Conservation (phyloP, 2,888 invertebrate species). For the Chrysina gloriosa region DNA sequence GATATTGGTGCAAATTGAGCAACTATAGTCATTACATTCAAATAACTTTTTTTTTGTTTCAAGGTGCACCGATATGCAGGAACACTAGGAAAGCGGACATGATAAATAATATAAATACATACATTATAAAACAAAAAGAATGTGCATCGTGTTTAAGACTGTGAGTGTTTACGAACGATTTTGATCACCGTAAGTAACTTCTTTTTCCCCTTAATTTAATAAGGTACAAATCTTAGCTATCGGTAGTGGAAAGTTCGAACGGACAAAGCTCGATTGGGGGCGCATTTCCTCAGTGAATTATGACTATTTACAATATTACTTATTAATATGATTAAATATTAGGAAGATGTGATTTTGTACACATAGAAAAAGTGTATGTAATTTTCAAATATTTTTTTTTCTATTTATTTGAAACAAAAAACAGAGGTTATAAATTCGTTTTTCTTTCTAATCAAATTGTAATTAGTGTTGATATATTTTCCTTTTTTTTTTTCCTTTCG, state of each 20-base stretch:
- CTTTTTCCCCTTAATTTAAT: slow-evolving; percentile 5
- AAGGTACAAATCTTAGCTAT: slow-evolving; percentile 17
- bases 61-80: no score
- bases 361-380: slow-evolving; percentile 13
- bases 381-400: slow-evolving; percentile 13
- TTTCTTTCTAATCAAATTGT: not conserved
- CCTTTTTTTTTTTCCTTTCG: not conserved
- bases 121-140: no score
- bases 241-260: not conserved
- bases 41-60: not conserved
- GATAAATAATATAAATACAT: no score
- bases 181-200: not conserved
- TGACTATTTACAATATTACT: not conserved
- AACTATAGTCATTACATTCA: no score
- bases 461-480: slow-evolving; percentile 11
- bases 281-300: slow-evolving; percentile 8
- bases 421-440: not conserved
- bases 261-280: not conserved
- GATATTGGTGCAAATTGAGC: no score
- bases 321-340: not conserved
- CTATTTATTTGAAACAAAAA: slow-evolving; percentile 15
- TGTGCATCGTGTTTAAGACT: not conserved
- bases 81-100: no score
- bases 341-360: slow-evolving; percentile 24
- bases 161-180: not conserved